Percentiles rank a stretch among this genome's conserved stretches.
Evolutionary conservation across 2,888 invertebrate species (phyloP).

Genomic region (Plagodis pulveraria): DNA sequence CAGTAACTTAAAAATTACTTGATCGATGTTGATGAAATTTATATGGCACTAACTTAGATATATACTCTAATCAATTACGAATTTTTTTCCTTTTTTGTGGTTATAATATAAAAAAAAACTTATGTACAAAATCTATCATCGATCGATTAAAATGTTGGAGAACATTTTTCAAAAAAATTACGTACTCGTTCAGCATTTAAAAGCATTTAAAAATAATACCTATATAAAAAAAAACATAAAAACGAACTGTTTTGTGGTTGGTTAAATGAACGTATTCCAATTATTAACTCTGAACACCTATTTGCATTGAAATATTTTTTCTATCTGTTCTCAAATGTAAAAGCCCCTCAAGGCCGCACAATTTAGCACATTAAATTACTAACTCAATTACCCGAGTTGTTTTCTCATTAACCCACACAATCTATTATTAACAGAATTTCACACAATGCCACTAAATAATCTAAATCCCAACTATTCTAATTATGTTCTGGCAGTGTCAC

Average conservation of each 20-base stretch:
- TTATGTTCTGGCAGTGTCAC: constrained; percentile 37
- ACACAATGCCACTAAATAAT: constrained; percentile 32
- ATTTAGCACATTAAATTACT: constrained; percentile 12
- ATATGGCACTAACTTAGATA: too few species aligned
- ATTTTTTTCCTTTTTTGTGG: too few species aligned
- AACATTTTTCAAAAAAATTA: too few species aligned
- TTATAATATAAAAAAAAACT: too few species aligned
- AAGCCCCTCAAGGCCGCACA: constrained; percentile 2
- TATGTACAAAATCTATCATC: too few species aligned
- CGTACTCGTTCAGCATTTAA: too few species aligned
- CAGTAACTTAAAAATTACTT: too few species aligned
- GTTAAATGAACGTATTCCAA: background rate
- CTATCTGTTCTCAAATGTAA: background rate
- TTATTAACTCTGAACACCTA: background rate
- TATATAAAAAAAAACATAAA: too few species aligned
- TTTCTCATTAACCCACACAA: constrained; percentile 24
- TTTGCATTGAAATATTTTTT: background rate
- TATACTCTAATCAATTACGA: too few species aligned
- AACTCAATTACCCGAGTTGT: constrained; percentile 18
- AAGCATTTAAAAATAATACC: too few species aligned
- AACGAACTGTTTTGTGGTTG: background rate
- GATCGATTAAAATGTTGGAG: too few species aligned
- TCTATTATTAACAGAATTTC: constrained; percentile 24
- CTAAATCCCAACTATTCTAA: constrained; percentile 34
- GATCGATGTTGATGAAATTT: too few species aligned